Conservation (phyloP, 2,113 vertebrate genomes). For the Hylia prasina region DNA sequence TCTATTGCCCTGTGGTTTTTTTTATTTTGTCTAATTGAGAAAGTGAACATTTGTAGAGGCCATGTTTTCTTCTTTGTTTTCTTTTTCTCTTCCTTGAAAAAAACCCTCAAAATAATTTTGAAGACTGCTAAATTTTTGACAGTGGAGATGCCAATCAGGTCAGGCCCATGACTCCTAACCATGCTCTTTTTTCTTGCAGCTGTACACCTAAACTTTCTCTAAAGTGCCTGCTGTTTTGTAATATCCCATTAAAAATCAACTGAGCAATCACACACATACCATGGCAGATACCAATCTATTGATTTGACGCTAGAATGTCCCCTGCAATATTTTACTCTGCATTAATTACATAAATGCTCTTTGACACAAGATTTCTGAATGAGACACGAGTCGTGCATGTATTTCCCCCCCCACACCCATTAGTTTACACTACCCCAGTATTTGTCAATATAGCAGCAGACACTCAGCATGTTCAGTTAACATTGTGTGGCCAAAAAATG, state of each 20-base stretch:
- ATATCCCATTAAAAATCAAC: not conserved
- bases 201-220: not conserved
- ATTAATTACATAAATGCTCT: not conserved
- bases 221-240: not conserved
- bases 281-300: not conserved
- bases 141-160: not conserved
- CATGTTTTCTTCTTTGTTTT: not conserved
- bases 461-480: not conserved
- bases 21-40: not conserved
- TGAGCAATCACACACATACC: not conserved
- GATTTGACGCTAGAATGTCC: not conserved
- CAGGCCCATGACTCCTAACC: not conserved
- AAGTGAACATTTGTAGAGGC: not conserved
- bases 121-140: not conserved
- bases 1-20: not conserved
- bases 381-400: not conserved
- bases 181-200: not conserved
- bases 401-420: not conserved
- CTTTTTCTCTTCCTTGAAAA: not conserved
- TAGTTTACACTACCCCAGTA: not conserved
- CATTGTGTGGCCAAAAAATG: not conserved
- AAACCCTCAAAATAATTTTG: not conserved
- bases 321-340: not conserved
- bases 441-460: not conserved
- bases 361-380: not conserved